These are phyloP conservation scores for Prionailurus bengalensis DNA, from an alignment of 2,113 vertebrate genomes.

Conservation along the genomic window DNA sequence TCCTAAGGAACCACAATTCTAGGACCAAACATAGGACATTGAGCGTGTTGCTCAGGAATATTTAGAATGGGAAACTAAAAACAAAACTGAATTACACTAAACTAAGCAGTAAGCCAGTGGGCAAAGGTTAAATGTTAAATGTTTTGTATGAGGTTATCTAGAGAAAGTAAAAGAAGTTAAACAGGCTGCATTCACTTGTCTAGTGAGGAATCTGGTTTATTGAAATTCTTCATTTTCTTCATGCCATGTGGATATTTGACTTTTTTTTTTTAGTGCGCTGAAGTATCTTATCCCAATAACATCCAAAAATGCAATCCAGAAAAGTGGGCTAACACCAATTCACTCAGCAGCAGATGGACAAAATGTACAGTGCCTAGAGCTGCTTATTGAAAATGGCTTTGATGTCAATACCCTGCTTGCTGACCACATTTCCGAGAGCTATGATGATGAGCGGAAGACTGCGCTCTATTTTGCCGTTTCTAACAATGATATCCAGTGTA, in stretches of 20 bases:
- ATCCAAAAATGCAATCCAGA: constrained; percentile 89
- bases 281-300: constrained; percentile 92
- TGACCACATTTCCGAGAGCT: constrained; percentile 90
- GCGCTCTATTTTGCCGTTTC: constrained; percentile 92
- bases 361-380: constrained; percentile 89
- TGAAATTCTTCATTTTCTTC: constrained; percentile 22
- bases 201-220: neutral
- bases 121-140: neutral
- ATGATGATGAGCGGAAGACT: constrained; percentile 89
- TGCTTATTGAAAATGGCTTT: constrained; percentile 90
- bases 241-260: neutral
- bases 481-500: constrained; percentile 91
- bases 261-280: constrained; percentile 86
- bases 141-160: neutral
- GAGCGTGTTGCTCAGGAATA: neutral
- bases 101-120: neutral
- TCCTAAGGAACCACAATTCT: neutral
- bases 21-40: neutral
- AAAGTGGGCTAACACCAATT: constrained; percentile 90
- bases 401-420: constrained; percentile 91
- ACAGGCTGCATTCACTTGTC: neutral
- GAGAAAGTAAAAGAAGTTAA: constrained; percentile 27
- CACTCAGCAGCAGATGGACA: constrained; percentile 93
- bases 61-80: constrained; percentile 47
- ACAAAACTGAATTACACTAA: neutral